phyloP scores from a whole-genome alignment of 2,797 vertebrate genomes.

The Balearica regulorum region DNA sequence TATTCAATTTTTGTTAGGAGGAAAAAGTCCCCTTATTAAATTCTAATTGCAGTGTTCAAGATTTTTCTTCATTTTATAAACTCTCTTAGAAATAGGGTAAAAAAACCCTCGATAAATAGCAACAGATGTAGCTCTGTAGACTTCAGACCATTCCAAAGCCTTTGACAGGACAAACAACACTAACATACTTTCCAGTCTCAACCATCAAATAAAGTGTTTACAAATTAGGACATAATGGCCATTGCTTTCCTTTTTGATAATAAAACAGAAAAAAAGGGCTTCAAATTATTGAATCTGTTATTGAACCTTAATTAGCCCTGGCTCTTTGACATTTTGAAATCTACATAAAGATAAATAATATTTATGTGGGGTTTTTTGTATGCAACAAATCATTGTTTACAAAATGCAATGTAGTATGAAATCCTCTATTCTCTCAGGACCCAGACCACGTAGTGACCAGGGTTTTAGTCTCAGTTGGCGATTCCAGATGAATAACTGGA shows the following conservation, averaged over 20 bases:
- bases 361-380: conserved; percentile 11
- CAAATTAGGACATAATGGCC: conserved; percentile 50
- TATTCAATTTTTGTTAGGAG: conserved; percentile 10
- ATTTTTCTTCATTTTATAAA: conserved; percentile 54
- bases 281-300: conserved; percentile 39
- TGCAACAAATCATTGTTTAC: conserved; percentile 62
- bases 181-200: conserved; percentile 31
- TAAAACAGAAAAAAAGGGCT: conserved; percentile 16
- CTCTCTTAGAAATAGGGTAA: conserved; percentile 32
- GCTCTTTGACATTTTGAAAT: conserved; percentile 28
- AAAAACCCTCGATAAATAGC: conserved; percentile 17
- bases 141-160: conserved; percentile 35
- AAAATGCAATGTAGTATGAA: conserved; percentile 48
- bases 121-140: conserved; percentile 63
- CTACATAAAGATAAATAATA: conserved; percentile 56
- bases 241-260: conserved; percentile 17
- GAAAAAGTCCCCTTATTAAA: conserved; percentile 20
- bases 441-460: conserved; percentile 48
- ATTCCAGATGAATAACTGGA: conserved; percentile 45
- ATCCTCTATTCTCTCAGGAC: conserved; percentile 39
- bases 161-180: conserved; percentile 40
- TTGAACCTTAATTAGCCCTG: conserved; percentile 47
- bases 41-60: conserved; percentile 23
- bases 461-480: conserved; percentile 35
- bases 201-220: conserved; percentile 47